Conservation (phyloP, 2,113 vertebrate species). For the Ahaetulla prasina region DNA sequence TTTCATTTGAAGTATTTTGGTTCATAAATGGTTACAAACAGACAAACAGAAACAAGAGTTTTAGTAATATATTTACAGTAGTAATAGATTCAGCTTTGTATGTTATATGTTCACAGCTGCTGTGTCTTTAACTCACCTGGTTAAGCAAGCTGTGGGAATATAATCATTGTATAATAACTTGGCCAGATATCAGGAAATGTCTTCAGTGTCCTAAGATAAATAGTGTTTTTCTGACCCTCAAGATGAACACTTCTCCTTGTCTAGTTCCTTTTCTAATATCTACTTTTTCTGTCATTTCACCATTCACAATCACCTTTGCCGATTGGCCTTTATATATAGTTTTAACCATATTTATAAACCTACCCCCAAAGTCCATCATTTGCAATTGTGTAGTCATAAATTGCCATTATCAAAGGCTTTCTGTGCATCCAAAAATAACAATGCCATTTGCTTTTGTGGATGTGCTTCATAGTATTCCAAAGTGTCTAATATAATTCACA, state of each 20-base stretch:
- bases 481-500: too few relatives aligned
- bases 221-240: not conserved
- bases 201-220: not conserved
- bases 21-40: not conserved
- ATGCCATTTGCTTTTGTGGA: too few relatives aligned
- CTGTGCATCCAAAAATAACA: too few relatives aligned
- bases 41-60: not conserved
- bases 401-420: too few relatives aligned
- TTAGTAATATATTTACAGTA: not conserved
- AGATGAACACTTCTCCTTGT: not conserved
- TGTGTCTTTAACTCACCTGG: not conserved
- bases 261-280: too few relatives aligned
- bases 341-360: too few relatives aligned
- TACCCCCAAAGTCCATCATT: too few relatives aligned
- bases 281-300: too few relatives aligned
- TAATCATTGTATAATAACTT: not conserved
- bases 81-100: not conserved
- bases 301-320: too few relatives aligned
- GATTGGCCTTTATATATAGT: too few relatives aligned
- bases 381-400: too few relatives aligned
- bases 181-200: not conserved
- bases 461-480: too few relatives aligned
- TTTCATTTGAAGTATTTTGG: not conserved
- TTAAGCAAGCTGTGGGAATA: not conserved
- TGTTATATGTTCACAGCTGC: not conserved